Evolutionary conservation across 2,113 vertebrate genomes (phyloP).

Genomic region (Coryphaenoides rupestris): DNA sequence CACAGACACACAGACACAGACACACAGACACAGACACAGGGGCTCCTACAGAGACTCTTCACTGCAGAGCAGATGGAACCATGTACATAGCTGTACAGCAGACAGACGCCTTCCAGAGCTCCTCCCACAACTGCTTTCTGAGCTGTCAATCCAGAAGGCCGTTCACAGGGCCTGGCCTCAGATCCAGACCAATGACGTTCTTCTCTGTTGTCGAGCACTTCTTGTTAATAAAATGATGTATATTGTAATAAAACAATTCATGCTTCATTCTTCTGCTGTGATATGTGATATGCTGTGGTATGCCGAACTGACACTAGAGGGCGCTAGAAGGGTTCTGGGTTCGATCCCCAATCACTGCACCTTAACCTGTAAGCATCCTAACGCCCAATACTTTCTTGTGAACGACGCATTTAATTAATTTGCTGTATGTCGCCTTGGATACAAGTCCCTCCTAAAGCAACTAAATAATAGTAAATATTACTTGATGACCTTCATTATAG

Average conservation of each 20-base stretch:
- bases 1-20: too few species aligned
- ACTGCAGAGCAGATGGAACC: conserved; percentile 56
- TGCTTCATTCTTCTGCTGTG: background rate
- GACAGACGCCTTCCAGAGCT: conserved; percentile 15
- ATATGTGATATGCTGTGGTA: too few species aligned
- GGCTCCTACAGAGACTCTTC: conserved; percentile 4
- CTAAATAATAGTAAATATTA: too few species aligned
- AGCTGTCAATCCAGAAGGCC: conserved; percentile 7
- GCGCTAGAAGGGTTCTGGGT: background rate
- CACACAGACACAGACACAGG: too few species aligned
- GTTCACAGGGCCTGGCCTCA: background rate
- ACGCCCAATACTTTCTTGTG: background rate
- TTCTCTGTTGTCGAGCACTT: background rate
- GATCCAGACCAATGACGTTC: background rate
- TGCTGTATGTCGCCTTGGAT: too few species aligned
- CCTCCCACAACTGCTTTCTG: conserved; percentile 5
- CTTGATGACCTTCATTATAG: too few species aligned
- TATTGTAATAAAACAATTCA: background rate
- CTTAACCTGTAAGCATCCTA: background rate
- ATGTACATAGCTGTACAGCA: conserved; percentile 53
- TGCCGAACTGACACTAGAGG: too few species aligned
- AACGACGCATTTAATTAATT: too few species aligned
- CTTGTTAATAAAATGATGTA: background rate
- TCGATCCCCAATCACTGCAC: background rate
- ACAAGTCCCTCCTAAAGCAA: too few species aligned